A percentile compares a stretch with the other conserved stretches of the same genome.
These are phyloP conservation scores for Drosophila elegans DNA, from an alignment of 1,140 invertebrate genomes.

Conservation along the genomic window DNA sequence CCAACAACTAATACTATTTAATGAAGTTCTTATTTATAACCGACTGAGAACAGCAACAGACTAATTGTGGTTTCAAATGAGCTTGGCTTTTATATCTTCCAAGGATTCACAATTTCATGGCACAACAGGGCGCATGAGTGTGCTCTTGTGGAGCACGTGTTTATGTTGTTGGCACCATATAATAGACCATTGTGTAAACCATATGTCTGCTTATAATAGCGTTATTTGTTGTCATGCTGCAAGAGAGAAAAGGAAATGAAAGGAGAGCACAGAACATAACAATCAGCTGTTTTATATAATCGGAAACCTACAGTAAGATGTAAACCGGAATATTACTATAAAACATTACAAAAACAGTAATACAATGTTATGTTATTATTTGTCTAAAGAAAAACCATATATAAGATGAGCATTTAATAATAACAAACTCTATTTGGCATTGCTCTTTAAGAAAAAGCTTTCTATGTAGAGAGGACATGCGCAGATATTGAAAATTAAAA, in stretches of 20 bases:
- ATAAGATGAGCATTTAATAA: background rate
- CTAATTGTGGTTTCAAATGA: constrained; percentile 13
- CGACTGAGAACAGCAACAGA: constrained; percentile 24
- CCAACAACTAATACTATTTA: background rate
- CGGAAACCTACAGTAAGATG: background rate
- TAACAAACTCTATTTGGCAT: background rate
- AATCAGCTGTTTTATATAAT: constrained; percentile 30
- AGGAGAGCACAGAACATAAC: background rate
- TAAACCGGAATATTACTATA: background rate
- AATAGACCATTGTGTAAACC: constrained; percentile 7
- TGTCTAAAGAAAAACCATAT: background rate
- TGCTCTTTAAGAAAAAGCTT: constrained; percentile 1
- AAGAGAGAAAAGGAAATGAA: background rate
- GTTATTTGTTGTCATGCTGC: constrained; percentile 20
- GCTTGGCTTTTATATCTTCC: constrained; percentile 19
- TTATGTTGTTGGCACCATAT: constrained; percentile 14
- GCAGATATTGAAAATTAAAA: background rate
- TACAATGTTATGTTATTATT: background rate
- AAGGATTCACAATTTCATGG: background rate
- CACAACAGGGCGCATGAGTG: constrained; percentile 26
- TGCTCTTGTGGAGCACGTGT: constrained; percentile 27
- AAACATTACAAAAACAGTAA: background rate
- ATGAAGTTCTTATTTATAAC: constrained; percentile 7
- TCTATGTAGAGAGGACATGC: constrained; percentile 18
- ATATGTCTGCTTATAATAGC: constrained; percentile 12